phyloP scores from a whole-genome alignment of 92 coral and sea anemone genomes.

The Paramuricea clavata region DNA sequence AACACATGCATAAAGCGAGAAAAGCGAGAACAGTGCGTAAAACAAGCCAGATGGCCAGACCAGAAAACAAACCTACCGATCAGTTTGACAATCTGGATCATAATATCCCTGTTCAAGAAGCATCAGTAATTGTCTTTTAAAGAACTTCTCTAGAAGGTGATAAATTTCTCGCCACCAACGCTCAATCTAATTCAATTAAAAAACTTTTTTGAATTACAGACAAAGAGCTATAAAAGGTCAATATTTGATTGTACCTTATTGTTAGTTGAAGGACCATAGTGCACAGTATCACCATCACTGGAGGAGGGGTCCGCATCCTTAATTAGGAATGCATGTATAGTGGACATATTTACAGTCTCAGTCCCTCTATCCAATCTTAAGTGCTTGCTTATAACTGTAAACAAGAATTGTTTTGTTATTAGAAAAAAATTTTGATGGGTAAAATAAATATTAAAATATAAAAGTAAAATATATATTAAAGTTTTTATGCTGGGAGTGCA shows the following conservation, averaged over 20 bases:
- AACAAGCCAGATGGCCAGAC: too few relatives aligned
- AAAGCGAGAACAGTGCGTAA: not conserved
- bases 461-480: too few relatives aligned
- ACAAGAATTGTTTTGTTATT: not conserved
- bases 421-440: not conserved
- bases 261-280: constrained; percentile 77
- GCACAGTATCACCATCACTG: constrained; percentile 68
- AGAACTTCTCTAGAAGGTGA: constrained; percentile 58
- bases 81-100: constrained; percentile 35
- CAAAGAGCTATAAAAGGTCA: not conserved
- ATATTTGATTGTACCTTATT: constrained; percentile 67
- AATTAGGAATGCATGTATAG: constrained; percentile 73
- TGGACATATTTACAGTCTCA: constrained; percentile 72
- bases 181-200: constrained; percentile 54
- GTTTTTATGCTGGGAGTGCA: not conserved
- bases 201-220: not conserved
- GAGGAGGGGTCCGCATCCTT: constrained; percentile 43
- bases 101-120: constrained; percentile 36
- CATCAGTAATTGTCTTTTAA: constrained; percentile 29
- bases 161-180: constrained; percentile 73
- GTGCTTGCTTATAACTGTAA: constrained; percentile 62
- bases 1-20: not conserved
- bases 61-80: not conserved
- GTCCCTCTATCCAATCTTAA: constrained; percentile 76
- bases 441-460: not conserved